These are phyloP conservation scores for Monodelphis domestica DNA, from an alignment of 2,797 vertebrate genomes.

Conservation along the genomic window DNA sequence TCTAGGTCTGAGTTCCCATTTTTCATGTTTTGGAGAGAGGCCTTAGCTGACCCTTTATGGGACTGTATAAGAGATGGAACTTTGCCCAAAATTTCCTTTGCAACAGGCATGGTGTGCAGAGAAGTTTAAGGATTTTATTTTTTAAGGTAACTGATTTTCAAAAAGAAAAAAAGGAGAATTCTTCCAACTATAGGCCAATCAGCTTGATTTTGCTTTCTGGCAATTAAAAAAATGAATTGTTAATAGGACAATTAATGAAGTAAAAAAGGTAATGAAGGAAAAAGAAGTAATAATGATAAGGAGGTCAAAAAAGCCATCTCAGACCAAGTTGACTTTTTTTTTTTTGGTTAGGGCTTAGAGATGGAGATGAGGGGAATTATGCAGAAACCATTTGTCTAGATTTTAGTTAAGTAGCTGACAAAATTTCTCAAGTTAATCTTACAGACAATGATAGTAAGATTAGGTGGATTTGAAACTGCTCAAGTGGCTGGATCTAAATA, in stretches of 20 bases:
- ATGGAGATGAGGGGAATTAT: neutral
- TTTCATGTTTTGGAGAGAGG: neutral
- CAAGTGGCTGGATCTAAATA: neutral
- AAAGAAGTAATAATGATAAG: neutral
- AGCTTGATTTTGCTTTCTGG: neutral
- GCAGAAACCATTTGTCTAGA: neutral
- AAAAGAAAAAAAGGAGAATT: neutral
- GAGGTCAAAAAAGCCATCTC: neutral
- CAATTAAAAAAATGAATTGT: neutral
- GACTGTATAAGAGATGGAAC: fast-evolving
- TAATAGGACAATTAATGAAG: neutral
- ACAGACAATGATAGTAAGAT: neutral
- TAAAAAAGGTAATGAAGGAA: too few relatives aligned
- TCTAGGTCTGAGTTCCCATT: neutral
- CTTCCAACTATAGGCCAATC: neutral
- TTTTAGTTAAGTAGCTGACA: neutral
- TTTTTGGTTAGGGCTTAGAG: neutral
- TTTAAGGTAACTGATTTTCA: neutral
- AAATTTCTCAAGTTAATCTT: neutral
- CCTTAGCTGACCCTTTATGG: fast-evolving
- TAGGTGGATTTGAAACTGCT: neutral
- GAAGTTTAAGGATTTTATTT: neutral
- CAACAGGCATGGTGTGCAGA: neutral
- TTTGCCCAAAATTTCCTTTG: neutral
- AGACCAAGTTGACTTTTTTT: neutral